phyloP scores from a whole-genome alignment of 2,888 invertebrate species.

The Eurois occulta region DNA sequence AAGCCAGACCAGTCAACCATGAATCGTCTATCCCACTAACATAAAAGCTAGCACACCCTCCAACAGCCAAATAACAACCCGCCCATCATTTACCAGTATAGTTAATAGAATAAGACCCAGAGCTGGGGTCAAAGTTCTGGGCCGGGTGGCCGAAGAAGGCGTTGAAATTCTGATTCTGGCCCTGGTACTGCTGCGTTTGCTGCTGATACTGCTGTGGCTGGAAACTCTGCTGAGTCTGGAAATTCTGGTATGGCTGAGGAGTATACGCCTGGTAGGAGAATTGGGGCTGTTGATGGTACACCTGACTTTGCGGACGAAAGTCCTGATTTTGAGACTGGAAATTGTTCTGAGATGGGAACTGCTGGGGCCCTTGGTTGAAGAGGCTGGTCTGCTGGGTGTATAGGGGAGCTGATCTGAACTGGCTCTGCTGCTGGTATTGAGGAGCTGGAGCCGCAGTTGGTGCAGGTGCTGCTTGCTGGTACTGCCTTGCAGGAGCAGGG shows the following conservation, averaged over 20 bases:
- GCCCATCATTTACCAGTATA: slow-evolving; percentile 90
- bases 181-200: slow-evolving; percentile 78
- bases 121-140: slow-evolving; percentile 93
- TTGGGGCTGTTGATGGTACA: slow-evolving; percentile 85
- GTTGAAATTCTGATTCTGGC: slow-evolving; percentile 82
- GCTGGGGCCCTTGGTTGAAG: slow-evolving; percentile 81
- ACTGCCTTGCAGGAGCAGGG: slow-evolving; percentile 68
- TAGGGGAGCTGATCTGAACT: slow-evolving; percentile 68
- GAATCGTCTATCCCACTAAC: slow-evolving; percentile 46
- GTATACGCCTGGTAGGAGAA: slow-evolving; percentile 85
- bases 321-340: slow-evolving; percentile 79
- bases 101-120: slow-evolving; percentile 94
- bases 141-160: slow-evolving; percentile 93
- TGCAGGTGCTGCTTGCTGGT: slow-evolving; percentile 64
- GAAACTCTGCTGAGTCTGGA: slow-evolving; percentile 67
- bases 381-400: slow-evolving; percentile 77
- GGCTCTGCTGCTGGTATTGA: slow-evolving; percentile 69
- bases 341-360: slow-evolving; percentile 78
- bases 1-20: slow-evolving; percentile 1
- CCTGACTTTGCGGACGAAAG: slow-evolving; percentile 80
- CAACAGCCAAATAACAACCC: slow-evolving; percentile 28
- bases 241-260: slow-evolving; percentile 73
- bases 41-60: slow-evolving; percentile 39
- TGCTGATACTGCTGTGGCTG: slow-evolving; percentile 76
- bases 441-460: slow-evolving; percentile 68